Evolutionary conservation across 2,888 invertebrate genomes (phyloP), one percentile per base, ranked within the genome.

Genomic region (Nephrotoma appendiculata): DNA sequence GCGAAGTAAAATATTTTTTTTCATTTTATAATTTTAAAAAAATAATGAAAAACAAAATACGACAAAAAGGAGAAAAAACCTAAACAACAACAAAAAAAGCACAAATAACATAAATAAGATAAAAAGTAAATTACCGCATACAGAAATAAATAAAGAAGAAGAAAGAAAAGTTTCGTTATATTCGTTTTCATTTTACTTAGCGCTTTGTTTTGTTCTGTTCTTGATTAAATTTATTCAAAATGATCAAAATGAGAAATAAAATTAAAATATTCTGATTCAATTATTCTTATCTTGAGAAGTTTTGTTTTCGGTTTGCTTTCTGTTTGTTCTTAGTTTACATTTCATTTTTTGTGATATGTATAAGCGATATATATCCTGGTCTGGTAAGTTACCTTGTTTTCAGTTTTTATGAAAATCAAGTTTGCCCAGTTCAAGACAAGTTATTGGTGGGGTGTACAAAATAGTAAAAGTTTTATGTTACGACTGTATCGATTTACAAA

Each of bases 161-260:
- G 52, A 57, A 57, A 57, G 52, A 15, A 71, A 71, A 71, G 31
- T 31, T 71, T 52, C 31, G 31, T 31, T 31, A 31, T 1, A 31
- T 57, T 57, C 52, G 83, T 41, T 42, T 42, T n/a, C 41, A n/a
- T 71, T 71, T 71, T 71, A 19, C 31, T 31, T 31, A 31, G 31
- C 71, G 9, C 71, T 71, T 71, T 71, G 71, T 42, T 84, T 42
- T 84, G 84, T 41, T 84, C 9, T 42, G 42, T 42, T 84, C 15
- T 84, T 42, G 15, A 84, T 84, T 42, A 84, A 84, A 84, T 84
- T 84, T 84, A 84, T 84, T 84, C 84, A 84, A 84, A 71, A 84
- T 84, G 84, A 84, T 84, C 84, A 84, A 84, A 84, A 84, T 84
- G 84, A 84, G 84, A 84, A 84, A 84, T 84, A 84, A 84, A 84